These are phyloP conservation scores for Hyphantria cunea DNA, from an alignment of 1,140 invertebrate species.

Conservation along the genomic window DNA sequence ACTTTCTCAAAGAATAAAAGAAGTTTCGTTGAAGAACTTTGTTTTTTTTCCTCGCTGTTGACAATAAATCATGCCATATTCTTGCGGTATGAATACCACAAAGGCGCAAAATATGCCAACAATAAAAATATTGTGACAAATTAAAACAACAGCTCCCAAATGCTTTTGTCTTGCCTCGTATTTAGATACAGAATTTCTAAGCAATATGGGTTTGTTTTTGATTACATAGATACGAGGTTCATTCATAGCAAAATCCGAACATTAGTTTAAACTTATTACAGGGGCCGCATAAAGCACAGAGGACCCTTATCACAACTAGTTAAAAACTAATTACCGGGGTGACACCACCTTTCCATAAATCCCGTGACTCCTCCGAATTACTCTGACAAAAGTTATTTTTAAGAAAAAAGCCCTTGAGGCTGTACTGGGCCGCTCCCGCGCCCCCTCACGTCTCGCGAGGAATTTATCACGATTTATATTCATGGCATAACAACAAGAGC, in stretches of 20 bases:
- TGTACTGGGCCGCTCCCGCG: conserved; percentile 46
- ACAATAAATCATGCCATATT: conserved; percentile 66
- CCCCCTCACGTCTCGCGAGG: conserved; percentile 52
- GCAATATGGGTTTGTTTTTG: conserved; percentile 32
- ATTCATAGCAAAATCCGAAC: conserved; percentile 44
- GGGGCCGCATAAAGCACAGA: conserved; percentile 58
- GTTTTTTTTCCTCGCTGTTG: conserved; percentile 55
- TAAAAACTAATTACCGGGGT: conserved; percentile 81
- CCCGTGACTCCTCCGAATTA: conserved; percentile 71
- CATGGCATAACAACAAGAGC: conserved; percentile 80
- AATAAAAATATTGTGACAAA: conserved; percentile 74
- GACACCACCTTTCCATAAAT: conserved; percentile 80
- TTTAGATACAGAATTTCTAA: conserved; percentile 29
- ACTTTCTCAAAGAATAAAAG: conserved; percentile 80
- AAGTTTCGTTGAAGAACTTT: conserved; percentile 78
- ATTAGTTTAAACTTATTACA: conserved; percentile 59
- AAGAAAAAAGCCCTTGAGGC: conserved; percentile 80
- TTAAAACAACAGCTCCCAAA: conserved; percentile 47
- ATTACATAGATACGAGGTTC: conserved; percentile 24
- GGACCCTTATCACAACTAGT: conserved; percentile 81
- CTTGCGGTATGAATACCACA: conserved; percentile 60
- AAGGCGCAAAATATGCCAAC: conserved; percentile 61
- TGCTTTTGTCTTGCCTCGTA: conserved; percentile 53
- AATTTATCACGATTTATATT: conserved; percentile 83
- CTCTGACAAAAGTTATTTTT: conserved; percentile 81